phyloP scores from a whole-genome alignment of 2,888 invertebrate species.

The Monochamus alternatus region DNA sequence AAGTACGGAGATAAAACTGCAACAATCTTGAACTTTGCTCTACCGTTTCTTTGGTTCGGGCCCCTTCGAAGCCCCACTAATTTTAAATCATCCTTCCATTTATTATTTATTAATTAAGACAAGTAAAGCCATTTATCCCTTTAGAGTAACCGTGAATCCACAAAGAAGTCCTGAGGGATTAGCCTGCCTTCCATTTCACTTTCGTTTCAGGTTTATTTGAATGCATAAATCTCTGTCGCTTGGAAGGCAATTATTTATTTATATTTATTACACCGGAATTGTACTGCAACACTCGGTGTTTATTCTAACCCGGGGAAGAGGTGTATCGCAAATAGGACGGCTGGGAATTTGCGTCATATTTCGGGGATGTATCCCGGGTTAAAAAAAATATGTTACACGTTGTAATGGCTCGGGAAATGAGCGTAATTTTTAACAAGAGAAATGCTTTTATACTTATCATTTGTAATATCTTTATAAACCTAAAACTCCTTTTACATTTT shows the following conservation, averaged over 20 bases:
- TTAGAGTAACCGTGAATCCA: conserved; percentile 24
- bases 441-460: too few relatives aligned
- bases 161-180: conserved; percentile 27
- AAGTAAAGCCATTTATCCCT: conserved; percentile 23
- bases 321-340: conserved; percentile 3
- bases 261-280: conserved; percentile 27
- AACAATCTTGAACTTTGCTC: too few relatives aligned
- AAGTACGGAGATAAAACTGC: too few relatives aligned
- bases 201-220: conserved; percentile 26
- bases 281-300: not conserved
- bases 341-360: conserved; percentile 3
- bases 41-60: not conserved
- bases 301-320: not conserved
- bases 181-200: conserved; percentile 17
- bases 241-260: conserved; percentile 23
- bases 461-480: too few relatives aligned
- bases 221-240: conserved; percentile 27
- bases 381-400: not conserved
- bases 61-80: not conserved
- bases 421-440: too few relatives aligned
- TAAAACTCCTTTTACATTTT: too few relatives aligned
- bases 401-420: too few relatives aligned
- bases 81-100: conserved; percentile 18
- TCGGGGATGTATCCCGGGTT: not conserved
- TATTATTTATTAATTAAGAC: conserved; percentile 32